phyloP scores from a whole-genome alignment of 1,140 invertebrate species.

The Hyphantria cunea region DNA sequence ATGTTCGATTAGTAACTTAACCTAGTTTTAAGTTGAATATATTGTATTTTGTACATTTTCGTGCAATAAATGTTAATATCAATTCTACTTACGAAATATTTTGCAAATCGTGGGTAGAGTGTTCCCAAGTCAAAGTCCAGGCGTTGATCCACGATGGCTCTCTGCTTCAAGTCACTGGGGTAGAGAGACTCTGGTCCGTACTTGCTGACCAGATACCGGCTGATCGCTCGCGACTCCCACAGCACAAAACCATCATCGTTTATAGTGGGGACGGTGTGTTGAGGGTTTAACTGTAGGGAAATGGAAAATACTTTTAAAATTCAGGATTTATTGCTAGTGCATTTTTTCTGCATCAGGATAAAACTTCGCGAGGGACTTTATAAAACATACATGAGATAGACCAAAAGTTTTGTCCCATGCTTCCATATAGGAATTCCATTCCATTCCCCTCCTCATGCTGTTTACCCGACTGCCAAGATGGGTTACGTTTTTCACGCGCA shows the following conservation, averaged over 20 bases:
- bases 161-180: constrained; percentile 85
- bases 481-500: too few relatives aligned
- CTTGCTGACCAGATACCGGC: constrained; percentile 85
- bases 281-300: constrained; percentile 83
- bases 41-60: too few relatives aligned
- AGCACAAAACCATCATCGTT: constrained; percentile 85
- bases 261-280: constrained; percentile 85
- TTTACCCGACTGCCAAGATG: too few relatives aligned
- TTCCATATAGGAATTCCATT: too few relatives aligned
- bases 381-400: too few relatives aligned
- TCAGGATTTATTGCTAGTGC: too few relatives aligned
- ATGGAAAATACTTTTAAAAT: too few relatives aligned
- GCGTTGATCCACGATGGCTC: constrained; percentile 88
- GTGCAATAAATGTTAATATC: background rate
- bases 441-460: too few relatives aligned
- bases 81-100: constrained; percentile 84
- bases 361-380: too few relatives aligned
- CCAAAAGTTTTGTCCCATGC: too few relatives aligned
- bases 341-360: too few relatives aligned
- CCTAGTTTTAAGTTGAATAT: too few relatives aligned
- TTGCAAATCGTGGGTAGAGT: constrained; percentile 84
- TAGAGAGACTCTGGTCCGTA: constrained; percentile 88
- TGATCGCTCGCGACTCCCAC: constrained; percentile 87
- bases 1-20: background rate
- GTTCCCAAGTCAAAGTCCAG: constrained; percentile 89